Conservation (phyloP, 2,113 vertebrate species). For the Dendropsophus ebraccatus region DNA sequence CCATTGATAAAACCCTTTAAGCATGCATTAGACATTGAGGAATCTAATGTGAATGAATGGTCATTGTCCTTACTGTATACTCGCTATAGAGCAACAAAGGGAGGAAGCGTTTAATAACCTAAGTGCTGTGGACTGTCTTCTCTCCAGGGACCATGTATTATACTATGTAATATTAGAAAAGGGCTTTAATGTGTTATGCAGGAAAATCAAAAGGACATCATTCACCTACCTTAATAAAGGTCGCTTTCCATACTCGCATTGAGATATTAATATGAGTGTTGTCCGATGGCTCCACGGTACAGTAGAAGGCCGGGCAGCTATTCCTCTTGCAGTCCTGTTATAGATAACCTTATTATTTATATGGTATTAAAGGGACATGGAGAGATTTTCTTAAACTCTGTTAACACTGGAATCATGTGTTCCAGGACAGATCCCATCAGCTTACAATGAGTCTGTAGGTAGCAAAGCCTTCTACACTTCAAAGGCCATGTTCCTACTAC, state of each 20-base stretch:
- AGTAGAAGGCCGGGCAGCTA: conserved; percentile 74
- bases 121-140: too few species aligned
- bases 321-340: conserved; percentile 80
- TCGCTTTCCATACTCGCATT: conserved; percentile 89
- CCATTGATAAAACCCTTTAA: too few species aligned
- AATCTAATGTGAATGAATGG: too few species aligned
- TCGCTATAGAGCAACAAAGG: too few species aligned
- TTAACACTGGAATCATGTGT: too few species aligned
- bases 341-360: conserved; percentile 1
- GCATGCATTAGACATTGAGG: too few species aligned
- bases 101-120: too few species aligned
- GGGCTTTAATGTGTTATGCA: not conserved
- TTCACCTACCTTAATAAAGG: conserved; percentile 86
- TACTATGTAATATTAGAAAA: not conserved
- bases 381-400: too few species aligned
- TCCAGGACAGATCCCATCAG: not conserved
- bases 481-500: too few species aligned
- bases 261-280: conserved; percentile 84
- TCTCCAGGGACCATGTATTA: too few species aligned
- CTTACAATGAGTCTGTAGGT: not conserved
- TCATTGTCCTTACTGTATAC: too few species aligned
- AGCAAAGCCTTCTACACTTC: too few species aligned
- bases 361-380: not conserved
- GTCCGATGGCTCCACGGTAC: conserved; percentile 73
- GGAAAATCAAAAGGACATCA: not conserved